Percentiles rank a stretch among this genome's conserved stretches.
phyloP scores from a whole-genome alignment of 2,113 vertebrate species.

The Terrapene triunguis region DNA sequence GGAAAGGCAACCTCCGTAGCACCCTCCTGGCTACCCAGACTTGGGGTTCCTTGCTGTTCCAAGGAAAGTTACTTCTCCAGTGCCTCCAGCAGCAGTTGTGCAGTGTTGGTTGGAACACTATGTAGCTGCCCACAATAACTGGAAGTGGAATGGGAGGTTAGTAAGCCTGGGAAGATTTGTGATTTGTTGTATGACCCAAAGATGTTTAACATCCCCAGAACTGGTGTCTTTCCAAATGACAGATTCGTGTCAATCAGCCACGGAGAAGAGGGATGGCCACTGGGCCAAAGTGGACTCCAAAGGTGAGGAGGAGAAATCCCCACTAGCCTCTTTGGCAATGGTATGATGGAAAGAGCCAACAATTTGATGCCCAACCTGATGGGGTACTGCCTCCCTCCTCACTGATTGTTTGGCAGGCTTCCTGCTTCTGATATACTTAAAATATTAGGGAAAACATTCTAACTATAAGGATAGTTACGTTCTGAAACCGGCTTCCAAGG shows the following conservation, averaged over 20 bases:
- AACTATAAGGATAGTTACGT: background rate
- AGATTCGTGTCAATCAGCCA: background rate
- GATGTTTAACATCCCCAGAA: background rate
- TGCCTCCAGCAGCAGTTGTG: background rate
- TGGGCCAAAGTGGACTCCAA: background rate
- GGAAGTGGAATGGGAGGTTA: background rate
- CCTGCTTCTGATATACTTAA: background rate
- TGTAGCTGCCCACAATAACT: background rate
- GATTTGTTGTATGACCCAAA: background rate
- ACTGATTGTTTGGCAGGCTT: background rate
- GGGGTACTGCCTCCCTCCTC: background rate
- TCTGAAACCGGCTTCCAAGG: background rate
- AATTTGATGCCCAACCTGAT: background rate
- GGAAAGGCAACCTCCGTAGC: slow-evolving; percentile 54
- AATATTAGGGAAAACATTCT: background rate
- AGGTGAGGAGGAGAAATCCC: background rate
- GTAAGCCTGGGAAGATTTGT: background rate
- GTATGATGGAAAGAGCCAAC: background rate
- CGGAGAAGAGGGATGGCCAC: background rate
- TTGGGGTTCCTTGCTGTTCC: background rate
- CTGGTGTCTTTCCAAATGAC: background rate
- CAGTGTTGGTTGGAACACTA: background rate
- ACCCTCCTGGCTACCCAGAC: background rate
- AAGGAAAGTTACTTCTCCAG: background rate
- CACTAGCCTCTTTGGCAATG: fast-evolving